Conservation (phyloP, 2,797 vertebrate genomes). For the Apodemus agrarius region DNA sequence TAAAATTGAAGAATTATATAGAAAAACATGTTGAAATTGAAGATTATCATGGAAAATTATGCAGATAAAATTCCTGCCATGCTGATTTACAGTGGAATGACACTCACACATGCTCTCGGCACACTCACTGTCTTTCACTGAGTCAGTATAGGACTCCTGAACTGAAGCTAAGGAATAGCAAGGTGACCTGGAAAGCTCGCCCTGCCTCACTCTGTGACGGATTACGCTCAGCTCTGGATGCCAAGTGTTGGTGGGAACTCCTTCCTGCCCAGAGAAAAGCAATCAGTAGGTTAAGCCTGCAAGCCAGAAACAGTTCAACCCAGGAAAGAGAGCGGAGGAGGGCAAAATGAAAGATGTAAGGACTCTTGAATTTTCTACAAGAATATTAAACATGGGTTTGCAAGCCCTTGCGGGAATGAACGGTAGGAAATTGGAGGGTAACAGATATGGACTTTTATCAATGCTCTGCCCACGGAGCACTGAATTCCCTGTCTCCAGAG, state of each 20-base stretch:
- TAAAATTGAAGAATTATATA: too few species aligned
- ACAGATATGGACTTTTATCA: not conserved
- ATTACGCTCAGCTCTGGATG: not conserved
- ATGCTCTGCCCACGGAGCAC: not conserved
- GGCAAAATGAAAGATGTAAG: not conserved
- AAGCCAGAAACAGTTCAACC: not conserved
- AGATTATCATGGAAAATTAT: too few species aligned
- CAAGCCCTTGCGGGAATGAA: not conserved
- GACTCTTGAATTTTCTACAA: constrained; percentile 26
- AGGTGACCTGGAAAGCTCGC: not conserved
- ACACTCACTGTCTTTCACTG: not conserved
- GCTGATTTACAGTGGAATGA: not conserved
- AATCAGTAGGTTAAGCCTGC: not conserved
- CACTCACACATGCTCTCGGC: not conserved
- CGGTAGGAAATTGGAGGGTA: not conserved
- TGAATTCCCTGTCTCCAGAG: not conserved
- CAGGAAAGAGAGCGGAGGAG: not conserved
- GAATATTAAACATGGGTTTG: not conserved
- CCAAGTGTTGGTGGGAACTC: not conserved
- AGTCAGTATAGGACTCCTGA: not conserved
- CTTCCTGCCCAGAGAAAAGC: not conserved
- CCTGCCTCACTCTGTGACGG: not conserved
- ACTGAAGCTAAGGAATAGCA: constrained; percentile 26
- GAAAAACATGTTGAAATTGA: too few species aligned
- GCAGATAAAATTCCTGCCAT: not conserved